These are phyloP conservation scores for Balaenoptera acutorostrata DNA, from an alignment of 2,113 vertebrate species.

Conservation along the genomic window DNA sequence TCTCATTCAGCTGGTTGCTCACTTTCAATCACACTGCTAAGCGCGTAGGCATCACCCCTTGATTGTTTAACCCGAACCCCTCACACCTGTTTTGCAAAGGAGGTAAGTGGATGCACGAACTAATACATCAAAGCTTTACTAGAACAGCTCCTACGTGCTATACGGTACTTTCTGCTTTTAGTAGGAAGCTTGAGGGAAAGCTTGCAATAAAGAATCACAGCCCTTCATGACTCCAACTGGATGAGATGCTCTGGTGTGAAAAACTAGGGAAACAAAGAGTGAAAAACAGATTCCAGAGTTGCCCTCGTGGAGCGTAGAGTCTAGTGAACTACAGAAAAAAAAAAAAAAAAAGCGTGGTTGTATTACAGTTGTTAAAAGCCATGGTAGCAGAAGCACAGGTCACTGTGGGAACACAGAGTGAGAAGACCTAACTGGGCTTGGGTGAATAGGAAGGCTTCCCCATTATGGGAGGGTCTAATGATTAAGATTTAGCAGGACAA, in stretches of 20 bases:
- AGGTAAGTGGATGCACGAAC: neutral
- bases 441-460: neutral
- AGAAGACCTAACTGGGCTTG: neutral
- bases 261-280: neutral
- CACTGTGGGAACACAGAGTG: neutral
- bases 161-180: neutral
- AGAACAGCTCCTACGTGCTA: neutral
- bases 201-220: neutral
- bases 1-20: neutral
- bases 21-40: neutral
- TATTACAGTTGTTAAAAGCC: neutral
- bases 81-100: neutral
- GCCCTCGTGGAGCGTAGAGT: neutral
- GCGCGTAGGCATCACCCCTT: neutral
- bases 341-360: neutral
- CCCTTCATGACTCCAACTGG: neutral
- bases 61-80: neutral
- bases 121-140: neutral
- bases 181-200: neutral
- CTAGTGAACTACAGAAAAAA: neutral
- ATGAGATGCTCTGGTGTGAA: neutral
- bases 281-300: neutral
- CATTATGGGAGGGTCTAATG: neutral
- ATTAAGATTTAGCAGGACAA: neutral
- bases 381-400: neutral